Evolutionary conservation across 2,113 vertebrate genomes (phyloP), one percentile per base, ranked within the genome.

Genomic region (Redunca redunca): DNA sequence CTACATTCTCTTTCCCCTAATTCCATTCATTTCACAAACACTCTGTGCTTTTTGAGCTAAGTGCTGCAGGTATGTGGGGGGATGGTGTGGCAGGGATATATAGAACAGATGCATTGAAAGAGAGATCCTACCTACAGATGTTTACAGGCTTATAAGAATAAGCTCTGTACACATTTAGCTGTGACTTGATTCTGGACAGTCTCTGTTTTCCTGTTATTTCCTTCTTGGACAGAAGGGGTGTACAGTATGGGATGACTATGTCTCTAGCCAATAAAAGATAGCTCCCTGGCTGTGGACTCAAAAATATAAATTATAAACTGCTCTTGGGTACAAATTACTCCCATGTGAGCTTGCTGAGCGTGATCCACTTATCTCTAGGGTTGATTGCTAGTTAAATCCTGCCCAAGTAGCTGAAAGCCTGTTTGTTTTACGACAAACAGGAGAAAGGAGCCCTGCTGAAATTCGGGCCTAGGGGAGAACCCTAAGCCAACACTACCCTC

Each of bases 261-360:
- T 92, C 92, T 52, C 62, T 28, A 57, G 71, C 58, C 67, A 26
- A 83, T 58, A 43, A 50, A 64, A 78, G 80, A 60, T 58, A 96
- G 84, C 57, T 89, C 94, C 94, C 90, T 93, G 83, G 50, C 58
- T 93, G 28, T 91, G 58, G 77, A 48, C 77, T 95, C 77, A 40
- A 91, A 97, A 86, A 91, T 93, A 96, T 48, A 94, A 94, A 97
- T 91, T 96, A 88, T 77, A 92, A 92, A 64, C 82, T 25, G 67
- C 95, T 91, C 94, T 84, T 81, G 40, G 83, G 95, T 91, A 88
- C 94, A 92, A 80, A 97, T 89, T 85, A 89, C 77, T 96, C 97
- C 96, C 97, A 78, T 52, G 89, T 77, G 94, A 95, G 96, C 62
- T 95, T 58, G 96, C n/a, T 36, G 64, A 83, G 67, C 5, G 0